Base-by-base conservation (phyloP, 2,113 vertebrate species). In the Neogale vison region DNA sequence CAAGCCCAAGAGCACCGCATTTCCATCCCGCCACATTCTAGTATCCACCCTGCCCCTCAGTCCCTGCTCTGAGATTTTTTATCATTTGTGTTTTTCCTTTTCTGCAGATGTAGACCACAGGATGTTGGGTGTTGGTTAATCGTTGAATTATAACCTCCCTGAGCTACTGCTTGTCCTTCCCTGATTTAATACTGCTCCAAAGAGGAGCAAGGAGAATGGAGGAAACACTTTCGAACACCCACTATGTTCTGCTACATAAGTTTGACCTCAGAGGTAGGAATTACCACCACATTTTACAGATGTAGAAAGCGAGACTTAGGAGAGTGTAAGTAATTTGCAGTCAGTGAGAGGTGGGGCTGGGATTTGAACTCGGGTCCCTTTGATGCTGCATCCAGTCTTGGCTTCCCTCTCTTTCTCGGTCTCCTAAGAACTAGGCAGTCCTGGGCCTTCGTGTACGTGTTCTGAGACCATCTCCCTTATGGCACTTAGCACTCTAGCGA, bases 241-340 rank as follows among this genome's bases (percentile, higher is more conserved):
- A 1, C n/a, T n/a, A 0, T 61, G 29, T 80, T 77, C 84, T 59
- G n/a, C 26, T 55, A n/a, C 3, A 3, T 39, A 21, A 12, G 0
- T 94, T 76, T 94, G 79, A 77, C 59, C 52, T 77, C 21, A 45
- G 42, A 72, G 6, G 10, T 2, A 34, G 55, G 82, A n/a, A 21
- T 63, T 77, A 34, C 17, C 13, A 12, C 59, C 83, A 1, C 24
- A 21, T 65, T 79, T 93, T 55, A 39, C 36, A 77, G 45, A 34
- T 29, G 21, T 4, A 42, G 29, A 86, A 81, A 80, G 15, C 4
- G 50, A 95, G 42, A 34, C 39, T 24, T 29, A 31, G 76, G 5
- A 47, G 79, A 92, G 3, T 8, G 9, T 47, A 69, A 63, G 20
- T 61, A 20, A 31, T 61, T 52, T 67, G 21, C 1, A 82, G 77